Base-by-base conservation (phyloP, 2,888 invertebrate genomes). In the Chironomus tentans region DNA sequence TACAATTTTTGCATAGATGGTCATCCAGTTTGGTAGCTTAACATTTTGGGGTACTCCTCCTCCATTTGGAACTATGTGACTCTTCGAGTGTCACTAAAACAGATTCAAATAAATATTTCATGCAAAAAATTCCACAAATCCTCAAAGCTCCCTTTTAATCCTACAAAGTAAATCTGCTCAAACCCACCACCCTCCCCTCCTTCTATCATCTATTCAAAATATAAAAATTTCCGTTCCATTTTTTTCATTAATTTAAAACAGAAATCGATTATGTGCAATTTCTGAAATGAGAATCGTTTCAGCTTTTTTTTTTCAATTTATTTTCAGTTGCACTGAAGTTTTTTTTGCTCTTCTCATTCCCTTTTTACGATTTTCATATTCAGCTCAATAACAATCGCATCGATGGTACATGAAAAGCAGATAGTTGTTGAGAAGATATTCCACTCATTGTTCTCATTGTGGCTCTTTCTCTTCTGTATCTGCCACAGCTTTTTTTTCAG, bases 181-280 rank as follows among this genome's bases (percentile, higher is more conserved):
- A 3, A 24, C 22, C 22, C 22, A 2, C 3, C 22, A 24, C 2
- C 22, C 3, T 24, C 22, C 22, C 3, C 22, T n/a, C 0, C 13
- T 50, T 38, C 38, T 38, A 38, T 10, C 38, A 38, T 38, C 7
- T 1, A 38, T 38, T 38, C 38, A 38, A 10, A 38, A 38, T n/a
- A n/a, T 10, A 38, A 38, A 38, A 38, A 10, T 10, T 1, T 38
- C 38, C 2, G 38, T 38, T 38, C 38, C 38, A 38, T 38, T 38
- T 38, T 38, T 65, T 65, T 22, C 13, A 68, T 74, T 74, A 74
- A 74, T 74, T 74, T 21, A 74, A 72, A 72, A 0, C n/a, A 68
- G 68, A 74, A 74, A 74, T 74, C 68, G 74, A 74, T 74, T 74
- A 47, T 74, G 68, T 68, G 74, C 72, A 72, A 47, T 65, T 74